Evolutionary conservation across 1,140 invertebrate genomes (phyloP).

Genomic region (Drosophila bifasciata): DNA sequence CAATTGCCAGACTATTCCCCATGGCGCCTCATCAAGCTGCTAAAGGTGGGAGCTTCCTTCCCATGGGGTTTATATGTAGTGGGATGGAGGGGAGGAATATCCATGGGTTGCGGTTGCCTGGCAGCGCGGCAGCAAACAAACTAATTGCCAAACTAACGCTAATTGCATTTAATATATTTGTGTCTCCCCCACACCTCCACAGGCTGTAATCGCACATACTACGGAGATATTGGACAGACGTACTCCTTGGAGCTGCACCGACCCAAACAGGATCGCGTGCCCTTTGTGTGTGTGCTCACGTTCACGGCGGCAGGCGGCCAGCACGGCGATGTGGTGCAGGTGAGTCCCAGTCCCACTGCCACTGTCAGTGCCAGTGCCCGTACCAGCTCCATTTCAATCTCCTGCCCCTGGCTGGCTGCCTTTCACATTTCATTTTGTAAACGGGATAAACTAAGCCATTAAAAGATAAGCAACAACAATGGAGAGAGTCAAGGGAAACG

Average conservation of each 20-base stretch:
- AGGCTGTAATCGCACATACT: conserved; percentile 95
- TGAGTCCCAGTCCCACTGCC: conserved; percentile 76
- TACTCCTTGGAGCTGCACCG: conserved; percentile 92
- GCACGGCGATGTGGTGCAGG: conserved; percentile 94
- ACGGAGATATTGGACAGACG: conserved; percentile 92
- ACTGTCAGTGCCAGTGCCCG: neutral
- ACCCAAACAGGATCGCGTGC: conserved; percentile 91
- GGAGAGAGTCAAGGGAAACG: conserved; percentile 3
- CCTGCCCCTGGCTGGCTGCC: conserved; percentile 13
- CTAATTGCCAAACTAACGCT: conserved; percentile 64
- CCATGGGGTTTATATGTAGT: neutral
- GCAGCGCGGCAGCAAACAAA: conserved; percentile 41
- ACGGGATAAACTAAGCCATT: conserved; percentile 75
- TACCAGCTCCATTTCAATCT: neutral
- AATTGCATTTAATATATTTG: conserved; percentile 60
- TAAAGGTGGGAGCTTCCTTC: neutral
- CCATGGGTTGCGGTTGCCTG: conserved; percentile 33
- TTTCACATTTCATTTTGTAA: conserved; percentile 76
- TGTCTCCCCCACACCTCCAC: conserved; percentile 42
- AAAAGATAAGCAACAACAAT: conserved; percentile 72
- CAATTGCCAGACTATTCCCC: conserved; percentile 24
- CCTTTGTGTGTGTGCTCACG: conserved; percentile 93
- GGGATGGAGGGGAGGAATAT: conserved; percentile 1
- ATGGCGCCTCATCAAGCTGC: conserved; percentile 14
- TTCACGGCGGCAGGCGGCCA: conserved; percentile 93